Conservation (phyloP, 2,888 invertebrate genomes). For the Chrysodeixis includens region DNA sequence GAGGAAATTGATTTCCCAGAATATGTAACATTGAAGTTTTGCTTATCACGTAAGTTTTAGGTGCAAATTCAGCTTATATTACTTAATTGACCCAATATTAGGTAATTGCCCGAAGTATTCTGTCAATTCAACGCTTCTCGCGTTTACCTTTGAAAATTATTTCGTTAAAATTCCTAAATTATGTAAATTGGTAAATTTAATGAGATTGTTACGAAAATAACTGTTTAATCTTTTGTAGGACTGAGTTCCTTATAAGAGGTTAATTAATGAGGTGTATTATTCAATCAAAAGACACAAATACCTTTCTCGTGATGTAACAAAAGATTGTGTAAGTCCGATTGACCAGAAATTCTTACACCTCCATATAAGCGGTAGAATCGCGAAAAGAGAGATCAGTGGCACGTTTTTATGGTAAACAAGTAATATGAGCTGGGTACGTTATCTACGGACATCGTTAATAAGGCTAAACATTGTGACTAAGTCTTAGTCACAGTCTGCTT, state of each 20-base stretch:
- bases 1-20: too few relatives aligned
- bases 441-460: conserved; percentile 40
- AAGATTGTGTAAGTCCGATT: conserved; percentile 39
- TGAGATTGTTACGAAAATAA: neutral
- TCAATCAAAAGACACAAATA: conserved; percentile 28
- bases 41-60: too few relatives aligned
- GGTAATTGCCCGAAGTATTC: too few relatives aligned
- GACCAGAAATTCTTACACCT: conserved; percentile 32
- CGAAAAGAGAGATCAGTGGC: conserved; percentile 52
- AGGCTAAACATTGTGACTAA: conserved; percentile 37
- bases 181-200: too few relatives aligned
- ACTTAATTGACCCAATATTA: too few relatives aligned
- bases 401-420: conserved; percentile 37
- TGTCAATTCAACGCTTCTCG: too few relatives aligned
- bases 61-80: too few relatives aligned
- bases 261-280: conserved; percentile 21
- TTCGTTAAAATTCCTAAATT: too few relatives aligned
- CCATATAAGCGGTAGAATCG: conserved; percentile 31
- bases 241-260: neutral
- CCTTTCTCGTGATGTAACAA: conserved; percentile 34
- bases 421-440: conserved; percentile 15
- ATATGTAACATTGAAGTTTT: too few relatives aligned
- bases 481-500: conserved; percentile 58
- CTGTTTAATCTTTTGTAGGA: neutral
- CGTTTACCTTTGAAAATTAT: too few relatives aligned